Conservation (phyloP, 2,113 vertebrate species). For the Rattus rattus region DNA sequence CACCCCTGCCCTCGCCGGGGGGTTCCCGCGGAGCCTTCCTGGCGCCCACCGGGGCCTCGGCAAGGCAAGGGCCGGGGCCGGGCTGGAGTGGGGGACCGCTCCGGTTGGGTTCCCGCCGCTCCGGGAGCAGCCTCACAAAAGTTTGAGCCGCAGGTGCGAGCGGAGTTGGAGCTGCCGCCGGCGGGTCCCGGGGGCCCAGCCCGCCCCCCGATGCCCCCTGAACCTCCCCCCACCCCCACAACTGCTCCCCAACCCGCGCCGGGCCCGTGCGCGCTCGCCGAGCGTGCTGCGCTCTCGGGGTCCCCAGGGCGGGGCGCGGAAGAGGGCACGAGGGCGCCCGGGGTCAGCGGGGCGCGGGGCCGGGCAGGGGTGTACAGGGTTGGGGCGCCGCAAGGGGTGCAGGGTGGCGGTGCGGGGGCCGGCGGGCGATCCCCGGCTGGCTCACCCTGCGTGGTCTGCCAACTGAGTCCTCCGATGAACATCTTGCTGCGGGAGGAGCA, state of each 20-base stretch:
- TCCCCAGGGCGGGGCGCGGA: conserved; percentile 72
- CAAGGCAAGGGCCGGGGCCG: conserved; percentile 57
- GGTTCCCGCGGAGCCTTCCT: conserved; percentile 35
- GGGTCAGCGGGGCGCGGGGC: conserved; percentile 78
- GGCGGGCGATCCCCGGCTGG: conserved; percentile 64
- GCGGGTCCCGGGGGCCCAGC: conserved; percentile 69
- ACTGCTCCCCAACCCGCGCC: conserved; percentile 58
- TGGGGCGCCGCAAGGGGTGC: conserved; percentile 52
- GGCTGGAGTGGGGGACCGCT: conserved; percentile 58
- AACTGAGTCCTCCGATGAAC: conserved; percentile 98
- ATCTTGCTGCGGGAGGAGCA: conserved; percentile 93
- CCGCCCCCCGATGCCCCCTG: conserved; percentile 61
- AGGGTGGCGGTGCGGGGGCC: conserved; percentile 60
- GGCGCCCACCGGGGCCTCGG: conserved; percentile 55
- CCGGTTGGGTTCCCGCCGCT: conserved; percentile 77
- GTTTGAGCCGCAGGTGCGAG: conserved; percentile 85
- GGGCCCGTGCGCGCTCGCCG: conserved; percentile 63
- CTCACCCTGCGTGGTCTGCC: conserved; percentile 98
- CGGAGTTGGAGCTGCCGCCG: conserved; percentile 77
- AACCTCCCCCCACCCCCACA: conserved; percentile 57
- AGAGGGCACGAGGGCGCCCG: conserved; percentile 71
- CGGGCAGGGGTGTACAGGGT: conserved; percentile 66
- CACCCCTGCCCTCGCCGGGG: neutral
- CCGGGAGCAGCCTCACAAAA: conserved; percentile 78
- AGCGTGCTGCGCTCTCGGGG: conserved; percentile 63